These are phyloP conservation scores for Oncorhynchus nerka DNA, from an alignment of 2,113 vertebrate species.

Conservation along the genomic window DNA sequence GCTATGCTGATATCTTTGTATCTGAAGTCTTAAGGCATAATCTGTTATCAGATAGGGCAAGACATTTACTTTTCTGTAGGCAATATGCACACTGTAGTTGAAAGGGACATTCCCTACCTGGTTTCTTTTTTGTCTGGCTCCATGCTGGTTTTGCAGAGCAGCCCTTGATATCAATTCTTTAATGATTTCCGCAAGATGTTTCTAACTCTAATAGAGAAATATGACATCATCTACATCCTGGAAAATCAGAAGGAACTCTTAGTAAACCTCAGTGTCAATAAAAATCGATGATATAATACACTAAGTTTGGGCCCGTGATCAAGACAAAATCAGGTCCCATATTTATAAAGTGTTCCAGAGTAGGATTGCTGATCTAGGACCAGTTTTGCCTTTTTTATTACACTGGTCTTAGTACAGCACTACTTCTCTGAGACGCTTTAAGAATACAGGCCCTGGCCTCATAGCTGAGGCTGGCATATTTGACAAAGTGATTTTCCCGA, in stretches of 20 bases:
- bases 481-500: conserved; percentile 32
- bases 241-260: not conserved
- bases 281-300: too few relatives aligned
- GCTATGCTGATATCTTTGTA: not conserved
- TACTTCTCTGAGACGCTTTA: not conserved
- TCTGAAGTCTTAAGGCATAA: not conserved
- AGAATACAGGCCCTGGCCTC: not conserved
- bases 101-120: not conserved
- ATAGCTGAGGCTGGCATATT: not conserved
- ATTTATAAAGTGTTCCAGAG: conserved; percentile 5
- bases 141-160: conserved; percentile 19
- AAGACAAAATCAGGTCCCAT: too few relatives aligned
- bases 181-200: not conserved
- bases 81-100: not conserved
- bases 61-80: not conserved
- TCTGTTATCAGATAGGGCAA: not conserved
- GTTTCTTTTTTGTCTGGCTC: not conserved
- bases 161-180: conserved; percentile 17
- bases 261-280: too few relatives aligned
- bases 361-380: too few relatives aligned
- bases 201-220: not conserved
- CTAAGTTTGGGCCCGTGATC: too few relatives aligned
- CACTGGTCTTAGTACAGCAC: not conserved
- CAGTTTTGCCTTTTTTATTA: not conserved
- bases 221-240: not conserved